These are phyloP conservation scores for Oxyruncus cristatus DNA, from an alignment of 2,113 vertebrate genomes.

Conservation along the genomic window DNA sequence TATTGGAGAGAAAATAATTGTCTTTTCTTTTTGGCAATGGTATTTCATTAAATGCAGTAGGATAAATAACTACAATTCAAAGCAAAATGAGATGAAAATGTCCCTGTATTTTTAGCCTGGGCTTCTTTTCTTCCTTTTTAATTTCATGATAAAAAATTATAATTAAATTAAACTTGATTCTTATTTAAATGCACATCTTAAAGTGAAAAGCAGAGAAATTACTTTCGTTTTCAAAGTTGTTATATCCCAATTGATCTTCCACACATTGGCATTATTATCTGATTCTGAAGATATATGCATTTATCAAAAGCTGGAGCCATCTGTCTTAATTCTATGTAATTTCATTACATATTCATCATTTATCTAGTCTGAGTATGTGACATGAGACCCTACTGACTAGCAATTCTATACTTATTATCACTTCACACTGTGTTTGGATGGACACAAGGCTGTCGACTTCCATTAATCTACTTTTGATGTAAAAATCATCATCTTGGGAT, in stretches of 20 bases:
- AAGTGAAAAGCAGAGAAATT: conserved; percentile 66
- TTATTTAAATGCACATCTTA: conserved; percentile 65
- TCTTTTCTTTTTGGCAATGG: conserved; percentile 21
- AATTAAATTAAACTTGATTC: conserved; percentile 67
- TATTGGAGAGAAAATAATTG: conserved; percentile 44
- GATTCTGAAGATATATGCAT: conserved; percentile 75
- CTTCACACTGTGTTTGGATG: conserved; percentile 56
- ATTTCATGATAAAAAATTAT: conserved; percentile 24
- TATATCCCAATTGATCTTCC: conserved; percentile 76
- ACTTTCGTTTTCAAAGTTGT: conserved; percentile 70
- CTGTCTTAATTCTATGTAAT: conserved; percentile 77
- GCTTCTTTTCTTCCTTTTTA: conserved; percentile 18
- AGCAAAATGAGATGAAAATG: conserved; percentile 43
- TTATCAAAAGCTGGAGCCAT: conserved; percentile 77
- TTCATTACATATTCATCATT: conserved; percentile 76
- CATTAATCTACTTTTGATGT: conserved; percentile 69
- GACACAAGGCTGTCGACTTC: conserved; percentile 61
- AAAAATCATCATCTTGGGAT: conserved; percentile 58
- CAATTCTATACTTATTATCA: conserved; percentile 73
- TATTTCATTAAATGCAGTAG: conserved; percentile 28
- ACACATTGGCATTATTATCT: conserved; percentile 72
- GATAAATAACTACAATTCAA: conserved; percentile 46
- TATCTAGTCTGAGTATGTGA: conserved; percentile 67
- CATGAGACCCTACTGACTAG: conserved; percentile 58
- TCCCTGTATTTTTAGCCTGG: background rate